phyloP scores from a whole-genome alignment of 2,797 vertebrate species.

The Siniperca scherzeri region DNA sequence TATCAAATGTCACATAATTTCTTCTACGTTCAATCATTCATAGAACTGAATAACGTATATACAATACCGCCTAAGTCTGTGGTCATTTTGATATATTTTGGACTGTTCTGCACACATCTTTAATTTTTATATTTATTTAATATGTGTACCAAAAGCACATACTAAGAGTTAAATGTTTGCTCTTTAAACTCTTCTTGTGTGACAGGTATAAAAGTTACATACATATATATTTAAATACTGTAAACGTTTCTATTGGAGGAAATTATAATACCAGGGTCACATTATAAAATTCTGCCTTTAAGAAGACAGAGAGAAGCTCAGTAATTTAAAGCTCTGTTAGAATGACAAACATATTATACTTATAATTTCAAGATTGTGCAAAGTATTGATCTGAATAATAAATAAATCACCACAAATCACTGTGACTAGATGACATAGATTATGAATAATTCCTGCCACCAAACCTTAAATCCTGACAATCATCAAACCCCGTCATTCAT shows the following conservation, averaged over 20 bases:
- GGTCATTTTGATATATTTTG: neutral
- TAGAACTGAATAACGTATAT: neutral
- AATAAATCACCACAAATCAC: slow-evolving; percentile 4
- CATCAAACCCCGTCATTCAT: neutral
- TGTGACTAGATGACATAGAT: slow-evolving; percentile 1
- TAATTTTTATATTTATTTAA: neutral
- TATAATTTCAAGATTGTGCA: neutral
- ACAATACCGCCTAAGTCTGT: neutral
- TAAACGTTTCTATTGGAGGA: neutral
- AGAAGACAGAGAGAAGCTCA: slow-evolving; percentile 6
- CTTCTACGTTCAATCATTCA: neutral
- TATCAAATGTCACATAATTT: neutral
- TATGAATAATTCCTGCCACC: neutral
- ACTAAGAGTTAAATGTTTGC: neutral
- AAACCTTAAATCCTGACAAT: neutral
- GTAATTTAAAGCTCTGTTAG: neutral
- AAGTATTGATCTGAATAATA: neutral
- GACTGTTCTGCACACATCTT: neutral
- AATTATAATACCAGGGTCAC: neutral
- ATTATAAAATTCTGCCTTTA: neutral
- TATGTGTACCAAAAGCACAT: neutral
- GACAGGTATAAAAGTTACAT: neutral
- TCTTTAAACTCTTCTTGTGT: neutral
- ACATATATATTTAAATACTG: neutral
- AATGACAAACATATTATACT: neutral